A percentile compares a stretch with the other conserved stretches of the same genome.
These are phyloP conservation scores for Anastrepha obliqua DNA, from an alignment of 1,140 invertebrate species.

Conservation along the genomic window DNA sequence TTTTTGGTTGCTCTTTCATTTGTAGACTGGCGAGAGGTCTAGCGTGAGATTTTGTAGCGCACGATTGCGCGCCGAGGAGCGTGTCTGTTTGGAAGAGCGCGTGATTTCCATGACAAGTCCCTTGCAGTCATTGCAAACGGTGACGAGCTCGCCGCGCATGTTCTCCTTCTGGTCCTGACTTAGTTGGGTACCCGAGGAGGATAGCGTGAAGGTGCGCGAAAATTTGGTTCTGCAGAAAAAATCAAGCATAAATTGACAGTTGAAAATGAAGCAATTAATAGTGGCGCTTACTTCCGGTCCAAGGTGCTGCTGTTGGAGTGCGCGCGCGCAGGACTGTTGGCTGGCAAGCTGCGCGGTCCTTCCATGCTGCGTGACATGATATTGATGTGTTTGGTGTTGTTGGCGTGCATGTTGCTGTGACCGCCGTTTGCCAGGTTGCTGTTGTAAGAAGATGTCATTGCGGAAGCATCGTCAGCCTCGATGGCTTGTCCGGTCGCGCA, in stretches of 20 bases:
- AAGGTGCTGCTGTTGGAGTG: slow-evolving; percentile 75
- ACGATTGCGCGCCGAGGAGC: slow-evolving; percentile 86
- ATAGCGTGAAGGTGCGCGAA: slow-evolving; percentile 74
- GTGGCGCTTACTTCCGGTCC: slow-evolving; percentile 75
- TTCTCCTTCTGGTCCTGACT: slow-evolving; percentile 76
- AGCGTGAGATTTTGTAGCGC: slow-evolving; percentile 87
- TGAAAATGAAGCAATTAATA: too few relatives aligned
- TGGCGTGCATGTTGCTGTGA: slow-evolving; percentile 57
- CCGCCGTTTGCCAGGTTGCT: slow-evolving; percentile 57
- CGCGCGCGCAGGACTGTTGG: slow-evolving; percentile 72
- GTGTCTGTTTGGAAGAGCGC: slow-evolving; percentile 86
- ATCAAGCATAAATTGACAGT: neutral
- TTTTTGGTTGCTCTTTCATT: slow-evolving; percentile 62
- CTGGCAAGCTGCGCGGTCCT: slow-evolving; percentile 77
- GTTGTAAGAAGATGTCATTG: slow-evolving; percentile 66
- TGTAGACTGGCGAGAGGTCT: slow-evolving; percentile 87
- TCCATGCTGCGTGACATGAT: slow-evolving; percentile 78
- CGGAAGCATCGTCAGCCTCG: slow-evolving; percentile 67
- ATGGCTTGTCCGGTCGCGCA: slow-evolving; percentile 64
- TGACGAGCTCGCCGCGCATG: slow-evolving; percentile 86
- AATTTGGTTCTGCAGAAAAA: slow-evolving; percentile 72
- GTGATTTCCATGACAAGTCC: slow-evolving; percentile 95
- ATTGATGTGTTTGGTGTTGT: slow-evolving; percentile 69
- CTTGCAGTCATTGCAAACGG: slow-evolving; percentile 95
- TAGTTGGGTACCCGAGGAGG: slow-evolving; percentile 74